phyloP scores from a whole-genome alignment of 2,888 invertebrate species.

The Cantharis lateralis region DNA sequence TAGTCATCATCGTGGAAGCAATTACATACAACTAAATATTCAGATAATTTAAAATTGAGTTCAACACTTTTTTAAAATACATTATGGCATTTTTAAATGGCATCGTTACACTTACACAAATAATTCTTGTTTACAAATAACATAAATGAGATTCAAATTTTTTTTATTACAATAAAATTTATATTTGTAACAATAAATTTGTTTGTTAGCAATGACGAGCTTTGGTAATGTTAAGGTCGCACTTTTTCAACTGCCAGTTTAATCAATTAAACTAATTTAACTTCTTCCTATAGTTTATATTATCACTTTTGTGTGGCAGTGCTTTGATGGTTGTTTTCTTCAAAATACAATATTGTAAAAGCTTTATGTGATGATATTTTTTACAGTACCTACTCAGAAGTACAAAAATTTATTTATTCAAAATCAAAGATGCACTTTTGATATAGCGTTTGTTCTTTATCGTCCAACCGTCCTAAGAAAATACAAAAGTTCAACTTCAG shows the following conservation, averaged over 20 bases:
- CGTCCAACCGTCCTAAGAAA: too few relatives aligned
- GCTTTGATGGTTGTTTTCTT: constrained; percentile 2
- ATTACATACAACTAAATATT: constrained; percentile 52
- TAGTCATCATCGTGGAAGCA: constrained; percentile 55
- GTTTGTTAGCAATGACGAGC: not conserved
- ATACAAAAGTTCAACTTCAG: not conserved
- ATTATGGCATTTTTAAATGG: constrained; percentile 51
- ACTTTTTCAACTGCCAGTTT: constrained; percentile 4
- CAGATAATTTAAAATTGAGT: constrained; percentile 43
- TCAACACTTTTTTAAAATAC: constrained; percentile 40
- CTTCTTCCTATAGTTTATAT: constrained; percentile 3
- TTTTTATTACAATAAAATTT: constrained; percentile 30
- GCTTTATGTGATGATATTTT: not conserved
- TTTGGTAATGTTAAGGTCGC: constrained; percentile 24
- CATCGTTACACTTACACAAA: constrained; percentile 43
- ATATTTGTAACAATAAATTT: constrained; percentile 3
- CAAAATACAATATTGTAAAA: not conserved
- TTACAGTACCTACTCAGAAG: not conserved
- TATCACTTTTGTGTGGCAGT: constrained; percentile 23
- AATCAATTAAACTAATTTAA: constrained; percentile 2
- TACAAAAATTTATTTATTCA: not conserved
- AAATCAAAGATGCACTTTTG: not conserved
- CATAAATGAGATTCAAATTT: constrained; percentile 35
- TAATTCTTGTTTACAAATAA: constrained; percentile 43
- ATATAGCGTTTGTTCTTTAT: not conserved